phyloP scores from a whole-genome alignment of 2,888 invertebrate genomes.

The Drosophila pullipes region DNA sequence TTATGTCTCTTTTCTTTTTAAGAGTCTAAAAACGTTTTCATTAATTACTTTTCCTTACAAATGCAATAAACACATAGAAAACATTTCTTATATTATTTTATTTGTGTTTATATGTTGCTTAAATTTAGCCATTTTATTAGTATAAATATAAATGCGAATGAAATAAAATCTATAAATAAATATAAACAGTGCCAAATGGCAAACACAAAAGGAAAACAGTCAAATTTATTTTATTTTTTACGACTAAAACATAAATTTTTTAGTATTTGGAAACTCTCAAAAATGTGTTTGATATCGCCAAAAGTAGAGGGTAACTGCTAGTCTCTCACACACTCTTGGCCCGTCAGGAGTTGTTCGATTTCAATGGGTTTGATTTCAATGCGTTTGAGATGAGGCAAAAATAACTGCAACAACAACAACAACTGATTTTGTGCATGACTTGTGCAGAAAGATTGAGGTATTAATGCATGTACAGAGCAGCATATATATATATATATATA shows the following conservation, averaged over 20 bases:
- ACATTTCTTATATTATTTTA: neutral
- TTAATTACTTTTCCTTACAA: neutral
- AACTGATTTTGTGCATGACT: slow-evolving; percentile 44
- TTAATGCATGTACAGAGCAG: neutral
- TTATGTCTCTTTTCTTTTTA: neutral
- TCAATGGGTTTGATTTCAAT: slow-evolving; percentile 29
- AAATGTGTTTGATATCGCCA: neutral
- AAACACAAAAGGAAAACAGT: neutral
- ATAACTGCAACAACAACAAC: slow-evolving; percentile 14
- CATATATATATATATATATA: neutral
- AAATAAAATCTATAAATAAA: neutral
- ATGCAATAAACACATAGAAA: neutral
- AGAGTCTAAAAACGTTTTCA: neutral
- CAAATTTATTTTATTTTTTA: neutral
- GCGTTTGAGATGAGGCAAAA: slow-evolving; percentile 25
- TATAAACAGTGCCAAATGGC: neutral
- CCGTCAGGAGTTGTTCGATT: slow-evolving; percentile 18
- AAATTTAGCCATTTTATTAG: neutral
- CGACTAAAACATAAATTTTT: neutral
- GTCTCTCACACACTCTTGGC: neutral
- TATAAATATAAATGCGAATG: neutral
- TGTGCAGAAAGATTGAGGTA: slow-evolving; percentile 38
- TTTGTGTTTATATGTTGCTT: neutral
- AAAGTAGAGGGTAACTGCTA: slow-evolving; percentile 24
- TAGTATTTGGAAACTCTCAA: neutral